Conservation (phyloP, 2,888 invertebrate genomes). For the Lacanobia oleracea region DNA sequence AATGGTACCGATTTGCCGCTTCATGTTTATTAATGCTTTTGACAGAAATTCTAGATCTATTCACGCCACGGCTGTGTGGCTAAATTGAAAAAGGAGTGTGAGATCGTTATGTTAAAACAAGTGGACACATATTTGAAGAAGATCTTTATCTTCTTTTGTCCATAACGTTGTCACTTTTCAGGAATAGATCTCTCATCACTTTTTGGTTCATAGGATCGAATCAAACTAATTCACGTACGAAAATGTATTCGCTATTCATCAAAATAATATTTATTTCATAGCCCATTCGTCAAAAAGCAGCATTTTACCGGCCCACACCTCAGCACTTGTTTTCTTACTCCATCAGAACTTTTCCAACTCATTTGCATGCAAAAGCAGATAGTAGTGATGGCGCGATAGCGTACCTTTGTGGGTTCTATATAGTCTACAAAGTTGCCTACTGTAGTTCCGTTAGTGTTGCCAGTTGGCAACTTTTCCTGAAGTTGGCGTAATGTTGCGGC, state of each 20-base stretch:
- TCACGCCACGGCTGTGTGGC: neutral
- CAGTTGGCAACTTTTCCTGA: slow-evolving; percentile 85
- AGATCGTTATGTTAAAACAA: neutral
- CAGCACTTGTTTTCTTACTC: slow-evolving; percentile 86
- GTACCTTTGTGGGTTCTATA: slow-evolving; percentile 88
- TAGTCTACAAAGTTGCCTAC: slow-evolving; percentile 84
- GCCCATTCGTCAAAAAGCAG: slow-evolving; percentile 52
- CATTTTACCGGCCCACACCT: slow-evolving; percentile 72
- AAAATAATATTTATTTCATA: no score
- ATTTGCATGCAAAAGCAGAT: slow-evolving; percentile 91
- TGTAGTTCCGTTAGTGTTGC: slow-evolving; percentile 78
- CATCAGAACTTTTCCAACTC: slow-evolving; percentile 88
- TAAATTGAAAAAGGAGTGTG: no score
- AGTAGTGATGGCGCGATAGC: slow-evolving; percentile 87
- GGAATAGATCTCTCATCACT: neutral
- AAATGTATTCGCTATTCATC: neutral
- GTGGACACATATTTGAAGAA: neutral
- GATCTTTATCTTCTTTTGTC: neutral
- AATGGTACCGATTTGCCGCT: neutral
- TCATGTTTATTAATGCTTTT: neutral
- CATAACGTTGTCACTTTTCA: neutral
- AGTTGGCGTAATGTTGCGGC: slow-evolving; percentile 88
- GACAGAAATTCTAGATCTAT: neutral
- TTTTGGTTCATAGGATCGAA: neutral
- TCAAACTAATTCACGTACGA: neutral